phyloP scores from a whole-genome alignment of 2,888 invertebrate species.

The Ectemnius lituratus region DNA sequence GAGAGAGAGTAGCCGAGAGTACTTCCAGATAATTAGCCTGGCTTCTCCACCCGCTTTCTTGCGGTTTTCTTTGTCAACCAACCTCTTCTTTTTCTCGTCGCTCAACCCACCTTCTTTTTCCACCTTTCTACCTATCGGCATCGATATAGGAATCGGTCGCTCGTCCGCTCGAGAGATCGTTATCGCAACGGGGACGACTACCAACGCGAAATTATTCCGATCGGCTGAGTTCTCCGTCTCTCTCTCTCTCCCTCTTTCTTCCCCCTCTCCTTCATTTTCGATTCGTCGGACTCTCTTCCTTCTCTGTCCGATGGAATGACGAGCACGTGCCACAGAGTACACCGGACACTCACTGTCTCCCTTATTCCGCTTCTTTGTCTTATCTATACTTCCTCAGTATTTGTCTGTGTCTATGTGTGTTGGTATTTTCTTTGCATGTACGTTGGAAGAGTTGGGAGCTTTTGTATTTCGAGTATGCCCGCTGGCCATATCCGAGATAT shows the following conservation, averaged over 20 bases:
- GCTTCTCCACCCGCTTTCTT: slow-evolving; percentile 22
- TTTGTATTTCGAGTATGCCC: slow-evolving; percentile 3
- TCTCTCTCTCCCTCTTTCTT: not conserved
- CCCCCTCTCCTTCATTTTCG: not conserved
- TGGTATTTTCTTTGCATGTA: too few relatives aligned
- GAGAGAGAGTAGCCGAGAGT: slow-evolving; percentile 26
- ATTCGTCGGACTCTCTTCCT: not conserved
- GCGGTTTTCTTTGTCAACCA: slow-evolving; percentile 27
- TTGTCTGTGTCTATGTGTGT: too few relatives aligned
- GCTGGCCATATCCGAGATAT: not conserved
- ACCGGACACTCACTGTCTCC: not conserved
- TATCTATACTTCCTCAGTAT: not conserved
- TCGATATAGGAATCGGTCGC: not conserved
- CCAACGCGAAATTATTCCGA: slow-evolving; percentile 1
- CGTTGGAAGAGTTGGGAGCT: not conserved
- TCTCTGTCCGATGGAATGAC: not conserved
- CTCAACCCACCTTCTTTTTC: not conserved
- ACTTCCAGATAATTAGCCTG: slow-evolving; percentile 38
- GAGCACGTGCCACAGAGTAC: not conserved
- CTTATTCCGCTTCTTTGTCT: not conserved
- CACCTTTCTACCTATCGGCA: too few relatives aligned
- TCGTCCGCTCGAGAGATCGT: not conserved
- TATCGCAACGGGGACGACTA: not conserved
- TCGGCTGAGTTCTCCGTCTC: not conserved
- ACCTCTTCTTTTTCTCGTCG: slow-evolving; percentile 9